phyloP scores from a whole-genome alignment of 2,888 invertebrate species.

The Dynastes tityus region DNA sequence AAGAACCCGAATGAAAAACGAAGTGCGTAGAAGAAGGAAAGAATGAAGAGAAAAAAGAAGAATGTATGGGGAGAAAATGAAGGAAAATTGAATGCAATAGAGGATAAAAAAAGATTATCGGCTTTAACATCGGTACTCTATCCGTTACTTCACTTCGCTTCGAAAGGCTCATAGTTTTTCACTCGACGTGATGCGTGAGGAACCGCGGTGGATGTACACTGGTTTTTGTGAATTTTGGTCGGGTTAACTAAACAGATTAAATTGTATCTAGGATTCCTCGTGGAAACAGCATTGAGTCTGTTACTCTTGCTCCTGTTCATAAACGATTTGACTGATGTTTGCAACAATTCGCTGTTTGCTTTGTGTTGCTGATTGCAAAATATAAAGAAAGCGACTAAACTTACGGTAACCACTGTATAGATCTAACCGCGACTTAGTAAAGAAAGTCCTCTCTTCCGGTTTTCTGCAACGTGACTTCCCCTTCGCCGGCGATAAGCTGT shows the following conservation, averaged over 20 bases:
- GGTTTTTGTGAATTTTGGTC: background rate
- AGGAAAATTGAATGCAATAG: slow-evolving; percentile 37
- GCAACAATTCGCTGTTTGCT: too few species aligned
- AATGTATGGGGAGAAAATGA: slow-evolving; percentile 26
- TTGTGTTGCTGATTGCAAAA: too few species aligned
- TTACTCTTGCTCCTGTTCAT: too few species aligned
- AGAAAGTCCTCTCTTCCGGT: slow-evolving; percentile 21
- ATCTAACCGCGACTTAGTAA: background rate
- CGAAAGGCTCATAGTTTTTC: slow-evolving; percentile 4
- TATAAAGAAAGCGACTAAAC: background rate
- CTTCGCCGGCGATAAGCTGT: background rate
- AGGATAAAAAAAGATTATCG: slow-evolving; percentile 23
- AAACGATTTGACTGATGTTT: too few species aligned
- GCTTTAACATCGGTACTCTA: slow-evolving; percentile 22
- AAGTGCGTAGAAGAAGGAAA: background rate
- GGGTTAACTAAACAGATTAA: too few species aligned
- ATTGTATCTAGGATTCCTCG: too few species aligned
- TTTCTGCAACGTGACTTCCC: background rate
- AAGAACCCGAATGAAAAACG: background rate
- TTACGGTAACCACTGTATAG: background rate
- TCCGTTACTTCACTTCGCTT: background rate
- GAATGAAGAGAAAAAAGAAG: background rate
- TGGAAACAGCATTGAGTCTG: too few species aligned
- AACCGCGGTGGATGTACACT: background rate
- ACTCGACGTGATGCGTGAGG: background rate